Evolutionary conservation across 2,888 invertebrate genomes (phyloP), one percentile per base, ranked within the genome.

Genomic region (Chalcis sispes): DNA sequence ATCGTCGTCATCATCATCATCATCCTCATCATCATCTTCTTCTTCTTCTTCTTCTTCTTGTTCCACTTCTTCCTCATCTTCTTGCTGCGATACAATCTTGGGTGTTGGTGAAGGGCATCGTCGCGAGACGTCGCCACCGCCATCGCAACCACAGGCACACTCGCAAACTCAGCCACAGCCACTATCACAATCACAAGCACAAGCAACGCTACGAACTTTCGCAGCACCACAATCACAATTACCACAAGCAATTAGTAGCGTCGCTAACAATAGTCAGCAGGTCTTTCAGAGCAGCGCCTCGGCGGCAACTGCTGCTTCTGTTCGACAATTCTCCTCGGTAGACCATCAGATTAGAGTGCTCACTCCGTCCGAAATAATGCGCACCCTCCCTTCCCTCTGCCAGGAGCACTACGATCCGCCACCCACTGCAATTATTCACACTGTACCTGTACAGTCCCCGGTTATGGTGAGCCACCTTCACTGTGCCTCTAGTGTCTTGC

Each of bases 301-400:
- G 81, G 81, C 89, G 84, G 88, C 89, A 80, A 88, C 88, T 83
- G 89, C 89, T 76, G 89, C 89, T 80, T 90, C 90, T 84, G 90
- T 89, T 80, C 90, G 90, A 80, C 87, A 87, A 85, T 85, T 87
- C 82, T 85, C 89, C 85, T 88, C 91, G 82, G 90, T 91, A 85
- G 95, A 95, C 91, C 95, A 95, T 90, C 95, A 95, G 91, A 95
- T 95, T 90, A 93, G 95, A 90, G 95, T 95, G 90, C 92, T 95
- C 89, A 95, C 95, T 87, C 95, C 95, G 87, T 95, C 95, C 85
- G 95, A 95, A 93, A 95, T 95, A 90, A 95, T 95, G 95, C 94
- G 95, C 92, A 95, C 95, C 89, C 93, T 95, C 91, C 95, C 95
- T 89, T 94, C 94, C 90, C 93, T 95, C 90, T 93, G 93, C 90